Percentiles rank a stretch among this genome's conserved stretches.
These are phyloP conservation scores for Colossoma macropomum DNA, from an alignment of 2,113 vertebrate species.

Conservation along the genomic window DNA sequence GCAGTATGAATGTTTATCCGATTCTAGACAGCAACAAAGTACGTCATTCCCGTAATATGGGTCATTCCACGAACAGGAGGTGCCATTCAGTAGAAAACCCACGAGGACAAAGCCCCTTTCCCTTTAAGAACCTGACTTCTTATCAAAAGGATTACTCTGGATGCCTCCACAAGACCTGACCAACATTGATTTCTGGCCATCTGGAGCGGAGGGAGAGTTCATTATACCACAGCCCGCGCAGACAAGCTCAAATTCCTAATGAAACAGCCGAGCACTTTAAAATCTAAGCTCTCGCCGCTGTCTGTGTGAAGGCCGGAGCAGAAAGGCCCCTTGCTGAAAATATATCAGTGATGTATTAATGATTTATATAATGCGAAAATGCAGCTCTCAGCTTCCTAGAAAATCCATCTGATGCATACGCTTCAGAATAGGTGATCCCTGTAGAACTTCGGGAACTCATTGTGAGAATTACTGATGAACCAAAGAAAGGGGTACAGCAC, in stretches of 20 bases:
- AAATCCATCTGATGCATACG: not conserved
- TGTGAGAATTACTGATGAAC: too few species aligned
- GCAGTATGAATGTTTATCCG: not conserved
- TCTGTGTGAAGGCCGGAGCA: slow-evolving; percentile 56
- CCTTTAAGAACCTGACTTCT: slow-evolving; percentile 55
- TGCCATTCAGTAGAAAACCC: not conserved
- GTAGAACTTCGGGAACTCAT: not conserved
- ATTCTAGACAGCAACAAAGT: not conserved
- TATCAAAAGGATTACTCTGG: slow-evolving; percentile 58
- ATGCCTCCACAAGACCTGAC: slow-evolving; percentile 39
- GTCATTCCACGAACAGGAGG: slow-evolving; percentile 26
- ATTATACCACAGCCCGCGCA: slow-evolving; percentile 63
- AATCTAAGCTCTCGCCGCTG: slow-evolving; percentile 70
- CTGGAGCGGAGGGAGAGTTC: slow-evolving; percentile 69
- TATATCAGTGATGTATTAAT: not conserved
- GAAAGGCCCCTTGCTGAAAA: not conserved
- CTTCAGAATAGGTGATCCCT: not conserved
- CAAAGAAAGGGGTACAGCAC: too few species aligned
- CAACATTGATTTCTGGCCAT: slow-evolving; percentile 67
- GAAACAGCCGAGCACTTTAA: slow-evolving; percentile 67
- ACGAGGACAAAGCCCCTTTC: slow-evolving; percentile 33
- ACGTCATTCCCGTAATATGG: not conserved
- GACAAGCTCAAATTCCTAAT: slow-evolving; percentile 68
- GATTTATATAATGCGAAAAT: not conserved
- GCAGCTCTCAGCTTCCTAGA: not conserved